Evolutionary conservation across 2,888 invertebrate species (phyloP), one percentile per base, ranked within the genome.

Genomic region (Notodonta ziczac): DNA sequence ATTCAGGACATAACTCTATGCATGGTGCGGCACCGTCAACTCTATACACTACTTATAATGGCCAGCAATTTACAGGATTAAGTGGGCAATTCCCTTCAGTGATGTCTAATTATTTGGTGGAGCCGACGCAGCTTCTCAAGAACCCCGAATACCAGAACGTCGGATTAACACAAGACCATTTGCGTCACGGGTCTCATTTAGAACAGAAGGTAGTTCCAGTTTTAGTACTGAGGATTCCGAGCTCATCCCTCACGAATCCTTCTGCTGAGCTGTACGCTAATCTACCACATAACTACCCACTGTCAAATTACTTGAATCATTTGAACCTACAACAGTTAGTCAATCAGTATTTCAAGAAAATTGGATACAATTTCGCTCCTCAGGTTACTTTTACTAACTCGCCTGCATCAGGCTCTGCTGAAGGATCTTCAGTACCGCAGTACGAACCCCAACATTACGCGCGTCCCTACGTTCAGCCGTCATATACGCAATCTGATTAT

Each of bases 281-380:
- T 72, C 78, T 95, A 61, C 95, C 95, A 1, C 88, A 94, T 51
- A 91, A 89, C 67, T 94, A 95, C 75, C 95, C 95, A 2, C 81
- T 94, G 42, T 93, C 94, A 0, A 89, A 92, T 58, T 88, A 92
- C 65, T 85, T 95, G 44, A 95, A 95, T 65, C 90, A 91, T 65
- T 86, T 95, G 0, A 94, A 95, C 73, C 80, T 95, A 42, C 95
- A 95, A 84, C 86, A 91, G 24, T 78, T 95, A 42, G 90, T 95
- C 0, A 89, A 92, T 66, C 90, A 94, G 67, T 95, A 95, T 74
- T 90, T 94, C 55, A 86, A 88, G 72, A 93, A 93, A 69, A 86
- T 87, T 62, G 93, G 93, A 10, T 91, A 85, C 64, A 83, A 87
- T 9, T 85, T 85, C 66, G 90, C 89, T 5, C 90, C 92, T 59